Conservation (phyloP, 2,113 vertebrate genomes). For the Ochotona curzoniae region DNA sequence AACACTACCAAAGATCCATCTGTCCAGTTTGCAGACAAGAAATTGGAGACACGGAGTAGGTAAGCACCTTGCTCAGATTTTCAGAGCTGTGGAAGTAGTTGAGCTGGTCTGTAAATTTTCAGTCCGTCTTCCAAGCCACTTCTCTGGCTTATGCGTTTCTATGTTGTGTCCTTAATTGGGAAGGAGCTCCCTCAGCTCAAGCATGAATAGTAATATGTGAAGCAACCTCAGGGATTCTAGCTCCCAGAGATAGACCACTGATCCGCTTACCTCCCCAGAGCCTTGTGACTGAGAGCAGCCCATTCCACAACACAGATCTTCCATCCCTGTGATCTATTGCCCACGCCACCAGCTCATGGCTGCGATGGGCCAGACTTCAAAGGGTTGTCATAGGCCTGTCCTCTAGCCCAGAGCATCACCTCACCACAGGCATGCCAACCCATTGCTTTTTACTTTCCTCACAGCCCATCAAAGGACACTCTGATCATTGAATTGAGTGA, state of each 20-base stretch:
- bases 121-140: neutral
- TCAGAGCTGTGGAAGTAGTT: neutral
- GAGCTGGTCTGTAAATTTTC: neutral
- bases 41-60: neutral
- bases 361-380: constrained; percentile 17
- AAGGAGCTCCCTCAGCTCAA: neutral
- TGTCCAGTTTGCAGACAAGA: neutral
- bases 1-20: neutral
- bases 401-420: neutral
- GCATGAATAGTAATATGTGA: constrained; percentile 29
- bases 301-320: neutral
- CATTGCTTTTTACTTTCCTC: neutral
- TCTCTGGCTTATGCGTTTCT: neutral
- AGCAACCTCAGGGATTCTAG: neutral
- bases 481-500: constrained; percentile 40
- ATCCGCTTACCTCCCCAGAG: neutral
- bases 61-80: constrained; percentile 21
- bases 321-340: neutral
- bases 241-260: neutral
- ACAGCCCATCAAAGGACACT: constrained; percentile 40
- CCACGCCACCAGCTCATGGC: neutral
- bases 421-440: neutral
- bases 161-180: neutral
- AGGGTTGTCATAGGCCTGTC: neutral
- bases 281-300: constrained; percentile 52